phyloP scores from a whole-genome alignment of 2,888 invertebrate species.

The Alentia gelatinosa region DNA sequence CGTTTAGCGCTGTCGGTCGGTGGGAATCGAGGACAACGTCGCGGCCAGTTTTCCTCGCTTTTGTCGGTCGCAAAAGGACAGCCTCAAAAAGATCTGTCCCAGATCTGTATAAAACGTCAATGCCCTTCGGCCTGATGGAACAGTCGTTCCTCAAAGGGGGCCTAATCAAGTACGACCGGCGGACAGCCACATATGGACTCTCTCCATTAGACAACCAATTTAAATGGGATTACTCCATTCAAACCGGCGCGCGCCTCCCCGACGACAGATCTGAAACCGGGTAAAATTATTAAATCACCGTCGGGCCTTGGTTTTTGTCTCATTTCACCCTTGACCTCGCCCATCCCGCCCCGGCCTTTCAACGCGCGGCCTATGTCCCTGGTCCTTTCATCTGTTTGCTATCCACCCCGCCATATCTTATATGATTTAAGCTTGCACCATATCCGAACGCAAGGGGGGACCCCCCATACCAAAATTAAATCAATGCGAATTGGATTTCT shows the following conservation, averaged over 20 bases:
- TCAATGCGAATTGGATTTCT: constrained; percentile 52
- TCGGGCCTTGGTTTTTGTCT: constrained; percentile 26
- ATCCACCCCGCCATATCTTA: constrained; percentile 19
- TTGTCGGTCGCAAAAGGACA: background rate
- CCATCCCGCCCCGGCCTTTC: background rate
- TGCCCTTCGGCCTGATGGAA: constrained; percentile 42
- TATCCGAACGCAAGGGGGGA: background rate
- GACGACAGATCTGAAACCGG: background rate
- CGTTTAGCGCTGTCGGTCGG: background rate
- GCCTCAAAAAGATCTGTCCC: constrained; percentile 13
- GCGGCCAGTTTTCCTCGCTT: background rate
- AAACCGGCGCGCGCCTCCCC: constrained; percentile 17
- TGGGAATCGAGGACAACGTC: background rate
- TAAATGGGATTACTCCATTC: constrained; percentile 50
- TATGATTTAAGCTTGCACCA: constrained; percentile 45
- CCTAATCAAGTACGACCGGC: constrained; percentile 35
- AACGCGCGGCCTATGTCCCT: background rate
- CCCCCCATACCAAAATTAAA: constrained; percentile 29
- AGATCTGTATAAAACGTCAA: constrained; percentile 35
- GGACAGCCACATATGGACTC: constrained; percentile 12
- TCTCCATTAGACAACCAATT: constrained; percentile 49
- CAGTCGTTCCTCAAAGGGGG: constrained; percentile 34
- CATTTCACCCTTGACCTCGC: constrained; percentile 31
- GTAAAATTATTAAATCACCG: constrained; percentile 39
- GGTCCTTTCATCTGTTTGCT: constrained; percentile 25